phyloP scores from a whole-genome alignment of 2,888 invertebrate species.

The Drosophila colorata region DNA sequence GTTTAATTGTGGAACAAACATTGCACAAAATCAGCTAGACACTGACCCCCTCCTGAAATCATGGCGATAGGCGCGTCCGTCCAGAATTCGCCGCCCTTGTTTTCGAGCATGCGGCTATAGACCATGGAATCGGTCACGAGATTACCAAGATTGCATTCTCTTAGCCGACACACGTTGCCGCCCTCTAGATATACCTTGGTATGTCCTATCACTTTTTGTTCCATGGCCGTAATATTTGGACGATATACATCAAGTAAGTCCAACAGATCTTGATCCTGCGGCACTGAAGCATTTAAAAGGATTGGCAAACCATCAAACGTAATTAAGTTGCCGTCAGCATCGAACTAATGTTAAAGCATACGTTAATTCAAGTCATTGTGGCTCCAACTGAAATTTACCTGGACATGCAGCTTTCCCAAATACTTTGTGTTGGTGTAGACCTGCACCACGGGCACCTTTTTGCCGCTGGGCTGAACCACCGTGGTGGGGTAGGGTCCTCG shows the following conservation, averaged over 20 bases:
- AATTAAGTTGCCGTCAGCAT: slow-evolving; percentile 89
- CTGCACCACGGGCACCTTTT: slow-evolving; percentile 93
- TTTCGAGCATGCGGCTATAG: slow-evolving; percentile 85
- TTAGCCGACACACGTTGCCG: slow-evolving; percentile 87
- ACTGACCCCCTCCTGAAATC: slow-evolving; percentile 89
- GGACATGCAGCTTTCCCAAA: slow-evolving; percentile 90
- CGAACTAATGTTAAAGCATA: slow-evolving; percentile 86
- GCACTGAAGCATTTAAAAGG: slow-evolving; percentile 88
- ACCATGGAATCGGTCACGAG: slow-evolving; percentile 92
- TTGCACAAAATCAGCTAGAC: background rate
- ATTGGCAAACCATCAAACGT: slow-evolving; percentile 91
- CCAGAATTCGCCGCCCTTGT: slow-evolving; percentile 87
- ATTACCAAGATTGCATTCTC: slow-evolving; percentile 95
- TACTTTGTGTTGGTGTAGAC: slow-evolving; percentile 96
- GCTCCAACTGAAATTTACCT: slow-evolving; percentile 48
- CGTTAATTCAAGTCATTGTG: too few species aligned
- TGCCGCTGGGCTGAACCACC: slow-evolving; percentile 89
- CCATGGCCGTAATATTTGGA: slow-evolving; percentile 86
- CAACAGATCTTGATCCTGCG: slow-evolving; percentile 89
- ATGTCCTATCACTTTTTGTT: slow-evolving; percentile 88
- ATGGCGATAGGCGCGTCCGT: slow-evolving; percentile 91
- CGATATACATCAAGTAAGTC: slow-evolving; percentile 88
- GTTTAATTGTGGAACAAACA: background rate
- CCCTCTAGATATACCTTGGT: slow-evolving; percentile 91
- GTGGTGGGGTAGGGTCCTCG: slow-evolving; percentile 91